Base-by-base conservation (phyloP, 1,140 invertebrate species). In the Sycobia sp. region DNA sequence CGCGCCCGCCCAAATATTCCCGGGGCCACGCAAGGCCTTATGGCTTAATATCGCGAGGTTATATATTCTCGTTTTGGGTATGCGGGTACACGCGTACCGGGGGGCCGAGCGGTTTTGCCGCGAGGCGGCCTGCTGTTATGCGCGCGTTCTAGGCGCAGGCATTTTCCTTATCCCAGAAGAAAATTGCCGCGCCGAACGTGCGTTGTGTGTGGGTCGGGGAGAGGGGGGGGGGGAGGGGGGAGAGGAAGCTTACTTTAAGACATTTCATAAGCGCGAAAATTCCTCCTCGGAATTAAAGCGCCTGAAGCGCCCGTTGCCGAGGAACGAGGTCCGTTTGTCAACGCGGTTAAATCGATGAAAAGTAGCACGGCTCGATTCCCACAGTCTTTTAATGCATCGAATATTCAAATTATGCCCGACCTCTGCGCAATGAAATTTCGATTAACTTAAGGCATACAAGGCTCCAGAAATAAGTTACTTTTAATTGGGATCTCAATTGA, bases 31-130 rank as follows among this genome's bases (percentile, higher is more conserved):
- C 8, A 10, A 38, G 18, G 57, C 34, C 57, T 62, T 66, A 62
- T 62, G 55, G 63, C 34, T 66, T 68, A 66, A 68, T 68, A 68
- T 66, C 59, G 64, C 18, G 16, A 18, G 44, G 27, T 56, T 56
- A 50, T 68, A 62, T 46, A 41, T 66, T 66, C 64, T 66, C 43
- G 36, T 68, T 50, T 61, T 34, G 20, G n/a, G n/a, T n/a, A n/a
- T n/a, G n/a, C n/a, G n/a, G 27, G 7, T 27, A 27, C 13, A 47
- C 44, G 10, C n/a, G n/a, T n/a, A n/a, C n/a, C 25, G 47, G 23
- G 32, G 5, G 32, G 10, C 3, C 5, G 36, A 34, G 29, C 27
- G 20, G 36, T 51, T 51, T 36, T 10, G 29, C 49, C 3, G 38
- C n/a, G 38, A 5, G 38, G 38, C 22, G 7, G 7, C 13, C 3